Evolutionary conservation across 2,113 vertebrate species (phyloP).

Genomic region (Telmatochromis sp.): DNA sequence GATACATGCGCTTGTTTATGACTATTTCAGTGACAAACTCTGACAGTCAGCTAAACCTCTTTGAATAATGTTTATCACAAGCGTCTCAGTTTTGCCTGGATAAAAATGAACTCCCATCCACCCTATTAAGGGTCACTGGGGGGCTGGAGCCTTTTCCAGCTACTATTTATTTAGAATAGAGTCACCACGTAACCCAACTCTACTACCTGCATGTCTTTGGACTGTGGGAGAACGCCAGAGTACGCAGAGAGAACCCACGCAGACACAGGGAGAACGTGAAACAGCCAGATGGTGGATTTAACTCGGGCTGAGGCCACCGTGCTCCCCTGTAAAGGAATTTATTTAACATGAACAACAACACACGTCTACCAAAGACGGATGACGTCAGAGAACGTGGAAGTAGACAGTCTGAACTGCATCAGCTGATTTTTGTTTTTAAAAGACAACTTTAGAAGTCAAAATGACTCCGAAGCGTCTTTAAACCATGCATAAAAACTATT

Average conservation of each 20-base stretch:
- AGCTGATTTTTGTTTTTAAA: background rate
- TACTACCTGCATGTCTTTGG: background rate
- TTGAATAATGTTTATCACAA: background rate
- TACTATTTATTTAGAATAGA: background rate
- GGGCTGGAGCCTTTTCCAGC: background rate
- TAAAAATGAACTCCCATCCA: fast-evolving
- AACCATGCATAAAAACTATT: fast-evolving
- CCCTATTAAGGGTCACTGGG: fast-evolving
- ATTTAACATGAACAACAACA: background rate
- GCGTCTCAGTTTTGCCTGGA: background rate
- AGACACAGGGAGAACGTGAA: background rate
- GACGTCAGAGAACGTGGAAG: background rate
- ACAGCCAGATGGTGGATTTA: background rate
- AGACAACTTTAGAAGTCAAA: fast-evolving
- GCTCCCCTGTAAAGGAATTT: background rate
- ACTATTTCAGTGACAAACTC: background rate
- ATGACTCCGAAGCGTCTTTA: fast-evolving
- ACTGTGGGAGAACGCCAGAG: fast-evolving
- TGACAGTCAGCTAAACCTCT: fast-evolving
- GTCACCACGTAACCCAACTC: fast-evolving
- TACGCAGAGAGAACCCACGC: background rate
- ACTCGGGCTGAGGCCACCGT: background rate
- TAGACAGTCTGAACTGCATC: background rate
- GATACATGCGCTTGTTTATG: fast-evolving
- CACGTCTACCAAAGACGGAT: fast-evolving